These are phyloP conservation scores for Mirounga angustirostris DNA, from an alignment of 2,113 vertebrate genomes.

Conservation along the genomic window DNA sequence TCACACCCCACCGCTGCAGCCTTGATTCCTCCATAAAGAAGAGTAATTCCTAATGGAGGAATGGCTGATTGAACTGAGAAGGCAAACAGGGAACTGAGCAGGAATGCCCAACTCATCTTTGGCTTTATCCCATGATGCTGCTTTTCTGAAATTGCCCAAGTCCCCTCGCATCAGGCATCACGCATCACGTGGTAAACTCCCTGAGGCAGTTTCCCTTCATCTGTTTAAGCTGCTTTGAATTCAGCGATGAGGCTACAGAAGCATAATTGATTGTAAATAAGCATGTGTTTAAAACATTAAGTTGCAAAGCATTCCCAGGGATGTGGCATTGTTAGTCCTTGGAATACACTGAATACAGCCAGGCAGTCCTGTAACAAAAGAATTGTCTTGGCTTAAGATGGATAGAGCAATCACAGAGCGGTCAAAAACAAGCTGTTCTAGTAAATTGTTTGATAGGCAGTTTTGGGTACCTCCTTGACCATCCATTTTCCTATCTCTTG, in stretches of 20 bases:
- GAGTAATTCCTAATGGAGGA: not conserved
- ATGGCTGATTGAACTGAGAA: not conserved
- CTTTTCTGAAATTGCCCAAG: not conserved
- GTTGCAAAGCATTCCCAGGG: not conserved
- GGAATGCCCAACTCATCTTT: not conserved
- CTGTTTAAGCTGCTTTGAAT: not conserved
- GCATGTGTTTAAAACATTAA: conserved; percentile 1
- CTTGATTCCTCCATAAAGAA: not conserved
- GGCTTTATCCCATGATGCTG: not conserved
- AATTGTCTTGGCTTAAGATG: not conserved
- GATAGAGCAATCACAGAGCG: not conserved
- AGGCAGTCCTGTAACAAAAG: not conserved
- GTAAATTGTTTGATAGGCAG: not conserved
- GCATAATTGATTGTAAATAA: not conserved
- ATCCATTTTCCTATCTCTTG: not conserved
- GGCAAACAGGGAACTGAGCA: not conserved
- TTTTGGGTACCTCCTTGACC: not conserved
- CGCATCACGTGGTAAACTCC: not conserved
- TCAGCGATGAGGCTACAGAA: conserved; percentile 12
- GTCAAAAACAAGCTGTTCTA: not conserved
- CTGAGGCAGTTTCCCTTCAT: not conserved
- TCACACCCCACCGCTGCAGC: fast-evolving
- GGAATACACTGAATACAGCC: not conserved
- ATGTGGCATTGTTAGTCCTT: not conserved
- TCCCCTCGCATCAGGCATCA: not conserved